Percentiles rank a stretch among this genome's conserved stretches.
phyloP scores from a whole-genome alignment of 2,888 invertebrate genomes.

The Melanotus villosus region DNA sequence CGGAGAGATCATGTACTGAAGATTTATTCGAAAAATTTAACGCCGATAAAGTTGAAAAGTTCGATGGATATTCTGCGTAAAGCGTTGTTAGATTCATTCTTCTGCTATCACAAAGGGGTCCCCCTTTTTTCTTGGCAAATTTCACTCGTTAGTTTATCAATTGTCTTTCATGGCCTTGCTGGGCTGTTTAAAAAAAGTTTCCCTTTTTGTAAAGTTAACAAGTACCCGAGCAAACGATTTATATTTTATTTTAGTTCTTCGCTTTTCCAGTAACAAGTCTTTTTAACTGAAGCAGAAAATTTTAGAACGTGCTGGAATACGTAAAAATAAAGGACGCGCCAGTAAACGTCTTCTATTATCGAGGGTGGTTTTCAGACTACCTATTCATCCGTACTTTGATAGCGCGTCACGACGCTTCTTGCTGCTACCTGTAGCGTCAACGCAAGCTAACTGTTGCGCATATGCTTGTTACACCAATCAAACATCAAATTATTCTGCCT shows the following conservation, averaged over 20 bases:
- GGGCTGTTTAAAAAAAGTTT: not conserved
- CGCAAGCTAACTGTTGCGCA: conserved; percentile 37
- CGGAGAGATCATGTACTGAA: conserved; percentile 56
- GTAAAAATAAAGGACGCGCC: not conserved
- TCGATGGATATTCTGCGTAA: not conserved
- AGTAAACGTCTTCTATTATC: conserved; percentile 12
- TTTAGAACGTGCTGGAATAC: too few species aligned
- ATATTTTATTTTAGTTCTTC: too few species aligned
- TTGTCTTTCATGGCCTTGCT: too few species aligned
- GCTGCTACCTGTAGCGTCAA: conserved; percentile 47
- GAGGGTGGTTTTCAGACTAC: conserved; percentile 37
- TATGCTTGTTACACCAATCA: too few species aligned
- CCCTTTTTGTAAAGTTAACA: too few species aligned
- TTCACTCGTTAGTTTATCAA: not conserved
- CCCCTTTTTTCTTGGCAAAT: not conserved
- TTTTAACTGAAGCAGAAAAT: too few species aligned
- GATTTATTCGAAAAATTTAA: conserved; percentile 16
- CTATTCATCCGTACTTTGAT: conserved; percentile 1
- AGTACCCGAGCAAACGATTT: too few species aligned
- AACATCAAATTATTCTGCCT: too few species aligned
- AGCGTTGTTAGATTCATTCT: not conserved
- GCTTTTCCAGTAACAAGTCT: too few species aligned
- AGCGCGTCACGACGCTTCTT: conserved; percentile 42
- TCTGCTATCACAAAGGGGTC: too few species aligned
- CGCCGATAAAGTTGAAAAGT: too few species aligned